Evolutionary conservation across 2,888 invertebrate species (phyloP), one percentile per base, ranked within the genome.

Genomic region (Hipparchia sbordonii): DNA sequence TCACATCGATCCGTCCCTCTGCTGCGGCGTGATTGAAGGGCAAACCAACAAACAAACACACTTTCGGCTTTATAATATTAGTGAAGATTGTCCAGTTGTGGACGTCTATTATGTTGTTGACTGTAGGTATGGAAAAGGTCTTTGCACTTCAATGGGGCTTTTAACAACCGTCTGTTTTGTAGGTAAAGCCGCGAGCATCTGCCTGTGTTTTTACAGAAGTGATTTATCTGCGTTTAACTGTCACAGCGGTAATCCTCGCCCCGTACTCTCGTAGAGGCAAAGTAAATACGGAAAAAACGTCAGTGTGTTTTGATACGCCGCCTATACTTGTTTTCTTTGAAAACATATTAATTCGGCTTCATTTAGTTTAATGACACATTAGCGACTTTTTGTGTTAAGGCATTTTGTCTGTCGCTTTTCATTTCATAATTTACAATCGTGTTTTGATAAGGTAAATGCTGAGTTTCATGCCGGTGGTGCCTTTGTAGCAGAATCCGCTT

Each of bases 291-390:
- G 68, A 67, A 72, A 72, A 66, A 68, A 71, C 57, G 54, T 51
- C 1, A 54, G 57, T 52, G 51, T 60, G 48, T 67, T 72, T 67
- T 70, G 65, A 72, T 72, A 72, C 72, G 56, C 67, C 48, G 63
- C 52, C 33, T 48, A 52, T 13, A 56, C 70, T 46, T 71, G 63
- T 74, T 78, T 75, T 71, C 73, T 76, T 74, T 76, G 68, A 79
- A 77, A 79, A 75, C 75, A 74, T 69, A 74, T 76, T 74, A 74
- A 74, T 73, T 73, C 70, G 7, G 48, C 65, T 68, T 54, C 23
- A 57, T 72, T 65, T 72, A 57, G 67, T 65, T 51, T 12, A 48
- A 48, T 8, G 33, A 59, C 67, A 62, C 46, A 67, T 70, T 51
- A 45, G 63, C 54, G 67, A 23, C 59, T 60, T 66, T 57, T 70